phyloP scores from a whole-genome alignment of 2,113 vertebrate species.

The Actinemys pallida region DNA sequence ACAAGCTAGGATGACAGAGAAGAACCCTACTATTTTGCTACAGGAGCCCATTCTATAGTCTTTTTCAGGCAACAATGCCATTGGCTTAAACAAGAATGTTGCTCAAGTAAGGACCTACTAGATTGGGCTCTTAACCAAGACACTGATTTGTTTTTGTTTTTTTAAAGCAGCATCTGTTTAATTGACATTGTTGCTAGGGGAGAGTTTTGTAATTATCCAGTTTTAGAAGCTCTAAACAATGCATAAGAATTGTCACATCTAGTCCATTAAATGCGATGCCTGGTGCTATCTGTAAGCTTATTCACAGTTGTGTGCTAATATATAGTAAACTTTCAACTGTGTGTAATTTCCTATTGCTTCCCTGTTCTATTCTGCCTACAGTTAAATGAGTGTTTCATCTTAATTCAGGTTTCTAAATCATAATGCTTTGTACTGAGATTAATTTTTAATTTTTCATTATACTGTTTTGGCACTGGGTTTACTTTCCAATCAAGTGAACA shows the following conservation, averaged over 20 bases:
- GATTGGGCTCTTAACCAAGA: neutral
- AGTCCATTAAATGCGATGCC: neutral
- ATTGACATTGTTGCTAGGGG: neutral
- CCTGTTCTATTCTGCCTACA: neutral
- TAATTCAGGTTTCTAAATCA: neutral
- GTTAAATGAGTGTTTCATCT: neutral
- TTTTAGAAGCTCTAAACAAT: neutral
- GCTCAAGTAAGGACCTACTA: neutral
- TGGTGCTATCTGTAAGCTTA: neutral
- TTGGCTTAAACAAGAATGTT: neutral
- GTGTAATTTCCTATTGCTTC: neutral
- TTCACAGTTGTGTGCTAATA: neutral
- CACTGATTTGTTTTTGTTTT: neutral
- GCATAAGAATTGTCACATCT: neutral
- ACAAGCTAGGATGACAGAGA: neutral
- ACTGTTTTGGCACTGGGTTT: neutral
- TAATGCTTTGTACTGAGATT: neutral
- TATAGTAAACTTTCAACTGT: neutral
- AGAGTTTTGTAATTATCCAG: neutral
- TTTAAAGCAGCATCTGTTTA: neutral
- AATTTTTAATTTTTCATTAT: neutral
- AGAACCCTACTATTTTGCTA: neutral
- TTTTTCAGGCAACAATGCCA: neutral
- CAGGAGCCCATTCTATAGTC: neutral
- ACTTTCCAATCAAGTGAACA: neutral